These are phyloP conservation scores for Lepus timidus DNA, from an alignment of 2,113 vertebrate species.

Conservation along the genomic window DNA sequence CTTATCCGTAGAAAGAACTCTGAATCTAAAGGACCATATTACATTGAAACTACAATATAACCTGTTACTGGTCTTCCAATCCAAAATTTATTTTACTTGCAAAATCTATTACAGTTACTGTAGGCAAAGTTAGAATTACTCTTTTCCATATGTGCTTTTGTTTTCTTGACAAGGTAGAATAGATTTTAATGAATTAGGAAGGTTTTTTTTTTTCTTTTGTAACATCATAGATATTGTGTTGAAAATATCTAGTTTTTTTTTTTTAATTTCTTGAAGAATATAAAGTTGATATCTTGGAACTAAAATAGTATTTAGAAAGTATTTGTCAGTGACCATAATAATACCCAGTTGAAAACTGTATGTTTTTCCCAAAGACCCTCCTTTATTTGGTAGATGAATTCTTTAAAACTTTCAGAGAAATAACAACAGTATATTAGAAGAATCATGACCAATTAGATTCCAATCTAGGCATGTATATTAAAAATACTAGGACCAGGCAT, in stretches of 20 bases:
- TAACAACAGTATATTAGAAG: not conserved
- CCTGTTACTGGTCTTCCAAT: constrained; percentile 45
- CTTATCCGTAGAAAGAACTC: constrained; percentile 35
- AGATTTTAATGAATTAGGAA: not conserved
- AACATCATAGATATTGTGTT: not conserved
- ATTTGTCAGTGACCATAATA: constrained; percentile 19
- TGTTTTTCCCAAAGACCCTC: not conserved
- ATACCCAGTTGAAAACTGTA: constrained; percentile 31
- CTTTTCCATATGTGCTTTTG: not conserved
- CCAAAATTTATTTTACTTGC: constrained; percentile 11
- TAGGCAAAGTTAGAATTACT: constrained; percentile 40
- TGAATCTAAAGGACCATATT: not conserved
- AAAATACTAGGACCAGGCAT: no score
- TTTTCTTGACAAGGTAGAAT: constrained; percentile 23
- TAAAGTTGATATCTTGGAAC: constrained; percentile 28
- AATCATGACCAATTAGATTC: not conserved
- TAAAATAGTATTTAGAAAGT: not conserved
- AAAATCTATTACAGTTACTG: constrained; percentile 31
- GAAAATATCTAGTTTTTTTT: not conserved
- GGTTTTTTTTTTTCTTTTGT: constrained; percentile 28
- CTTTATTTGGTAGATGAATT: not conserved
- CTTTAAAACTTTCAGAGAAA: constrained; percentile 24
- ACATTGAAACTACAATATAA: not conserved
- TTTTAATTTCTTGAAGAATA: not conserved
- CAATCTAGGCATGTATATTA: not conserved